phyloP scores from a whole-genome alignment of 2,113 vertebrate species.

The Chelonoidis abingdonii region DNA sequence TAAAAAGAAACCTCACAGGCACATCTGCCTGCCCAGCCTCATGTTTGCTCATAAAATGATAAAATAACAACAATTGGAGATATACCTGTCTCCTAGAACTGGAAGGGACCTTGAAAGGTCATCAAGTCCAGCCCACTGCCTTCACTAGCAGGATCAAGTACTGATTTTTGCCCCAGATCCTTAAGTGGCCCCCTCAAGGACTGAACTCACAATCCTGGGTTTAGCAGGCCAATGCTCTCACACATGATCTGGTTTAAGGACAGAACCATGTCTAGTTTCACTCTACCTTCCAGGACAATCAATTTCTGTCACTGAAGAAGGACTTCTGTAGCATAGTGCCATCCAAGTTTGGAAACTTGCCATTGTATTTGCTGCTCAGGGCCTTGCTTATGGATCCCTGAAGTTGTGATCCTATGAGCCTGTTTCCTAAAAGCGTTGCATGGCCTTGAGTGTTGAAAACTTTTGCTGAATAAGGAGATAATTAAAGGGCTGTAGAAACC shows the following conservation, averaged over 20 bases:
- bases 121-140: too few relatives aligned
- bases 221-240: too few relatives aligned
- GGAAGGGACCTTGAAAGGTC: too few relatives aligned
- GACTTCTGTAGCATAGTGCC: accelerated
- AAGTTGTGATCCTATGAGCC: accelerated
- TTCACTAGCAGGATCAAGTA: too few relatives aligned
- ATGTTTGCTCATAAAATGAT: accelerated
- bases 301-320: not conserved
- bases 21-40: accelerated
- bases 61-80: too few relatives aligned
- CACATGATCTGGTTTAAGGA: not conserved
- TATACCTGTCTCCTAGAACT: too few relatives aligned
- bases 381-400: not conserved
- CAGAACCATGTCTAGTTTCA: not conserved
- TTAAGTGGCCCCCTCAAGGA: too few relatives aligned
- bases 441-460: accelerated
- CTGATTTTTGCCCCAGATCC: too few relatives aligned
- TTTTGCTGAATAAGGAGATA: not conserved
- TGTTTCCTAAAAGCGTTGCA: not conserved
- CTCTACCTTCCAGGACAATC: accelerated
- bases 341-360: accelerated
- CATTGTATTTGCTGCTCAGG: not conserved
- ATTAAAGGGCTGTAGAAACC: not conserved
- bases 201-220: too few relatives aligned
- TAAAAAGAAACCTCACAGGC: not conserved